Conservation (phyloP, 2,797 vertebrate genomes). For the Varecia variegata region DNA sequence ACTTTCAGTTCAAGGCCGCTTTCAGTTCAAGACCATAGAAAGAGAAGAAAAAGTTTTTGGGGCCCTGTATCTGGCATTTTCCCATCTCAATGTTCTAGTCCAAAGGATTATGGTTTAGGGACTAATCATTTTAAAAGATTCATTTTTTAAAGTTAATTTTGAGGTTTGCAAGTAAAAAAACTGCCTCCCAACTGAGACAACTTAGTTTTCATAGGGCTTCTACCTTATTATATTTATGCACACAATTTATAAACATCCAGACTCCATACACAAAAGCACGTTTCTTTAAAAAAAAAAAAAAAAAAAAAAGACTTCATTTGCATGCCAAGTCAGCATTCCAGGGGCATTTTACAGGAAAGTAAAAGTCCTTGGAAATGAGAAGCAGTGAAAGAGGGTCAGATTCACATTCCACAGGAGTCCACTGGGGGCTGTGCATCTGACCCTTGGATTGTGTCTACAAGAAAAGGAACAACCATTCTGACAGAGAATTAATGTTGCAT, state of each 20-base stretch:
- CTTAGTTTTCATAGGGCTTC: neutral
- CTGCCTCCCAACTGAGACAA: neutral
- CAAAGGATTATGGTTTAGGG: constrained; percentile 14
- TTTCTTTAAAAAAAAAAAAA: neutral
- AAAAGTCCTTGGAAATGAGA: constrained; percentile 26
- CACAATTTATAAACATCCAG: constrained; percentile 26
- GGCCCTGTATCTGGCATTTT: neutral
- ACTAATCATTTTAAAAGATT: constrained; percentile 1
- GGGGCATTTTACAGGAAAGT: neutral
- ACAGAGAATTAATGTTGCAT: neutral
- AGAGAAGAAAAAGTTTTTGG: neutral
- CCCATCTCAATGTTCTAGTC: constrained; percentile 20
- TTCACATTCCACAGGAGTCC: neutral
- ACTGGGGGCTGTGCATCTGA: neutral
- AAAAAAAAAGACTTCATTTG: neutral
- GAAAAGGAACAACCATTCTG: neutral
- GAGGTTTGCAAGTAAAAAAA: constrained; percentile 47
- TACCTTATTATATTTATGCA: neutral
- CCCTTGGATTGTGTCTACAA: neutral
- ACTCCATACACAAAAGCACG: constrained; percentile 45
- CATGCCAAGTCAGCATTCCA: constrained; percentile 35
- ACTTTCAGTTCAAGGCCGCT: neutral
- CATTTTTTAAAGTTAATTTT: neutral
- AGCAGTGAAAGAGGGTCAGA: neutral
- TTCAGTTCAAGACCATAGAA: neutral